Evolutionary conservation across 2,113 vertebrate genomes (phyloP).

Genomic region (Collichthys lucidus): DNA sequence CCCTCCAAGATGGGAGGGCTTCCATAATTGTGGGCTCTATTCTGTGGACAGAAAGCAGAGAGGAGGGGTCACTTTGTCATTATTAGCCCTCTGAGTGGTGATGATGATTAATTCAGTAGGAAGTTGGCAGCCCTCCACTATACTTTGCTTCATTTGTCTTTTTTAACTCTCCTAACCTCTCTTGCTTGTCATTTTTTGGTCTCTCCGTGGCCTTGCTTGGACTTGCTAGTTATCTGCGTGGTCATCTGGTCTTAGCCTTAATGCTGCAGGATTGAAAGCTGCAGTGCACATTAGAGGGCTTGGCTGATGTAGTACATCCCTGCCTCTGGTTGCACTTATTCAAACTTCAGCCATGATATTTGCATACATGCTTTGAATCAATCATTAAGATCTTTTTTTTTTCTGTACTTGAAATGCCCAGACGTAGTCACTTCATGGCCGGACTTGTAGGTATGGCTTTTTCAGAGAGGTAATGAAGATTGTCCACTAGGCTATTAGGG

Average conservation of each 20-base stretch:
- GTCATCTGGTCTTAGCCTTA: conserved; percentile 79
- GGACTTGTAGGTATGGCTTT: conserved; percentile 31
- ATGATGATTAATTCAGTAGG: conserved; percentile 75
- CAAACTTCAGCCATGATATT: conserved; percentile 8
- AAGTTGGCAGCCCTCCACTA: conserved; percentile 61
- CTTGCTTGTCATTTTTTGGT: conserved; percentile 31
- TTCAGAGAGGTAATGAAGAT: conserved; percentile 78
- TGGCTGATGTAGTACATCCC: conserved; percentile 37
- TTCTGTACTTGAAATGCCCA: background rate
- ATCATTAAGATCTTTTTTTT: background rate
- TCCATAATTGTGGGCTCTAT: conserved; percentile 59
- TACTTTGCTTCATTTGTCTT: conserved; percentile 58
- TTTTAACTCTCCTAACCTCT: conserved; percentile 53
- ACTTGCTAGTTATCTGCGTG: conserved; percentile 53
- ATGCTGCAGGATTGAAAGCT: conserved; percentile 69
- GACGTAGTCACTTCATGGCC: background rate
- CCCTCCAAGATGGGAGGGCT: conserved; percentile 58
- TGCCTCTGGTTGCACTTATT: conserved; percentile 15
- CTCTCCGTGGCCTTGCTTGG: conserved; percentile 44
- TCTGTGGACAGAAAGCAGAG: conserved; percentile 57
- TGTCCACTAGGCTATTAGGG: conserved; percentile 81
- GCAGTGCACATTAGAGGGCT: conserved; percentile 59
- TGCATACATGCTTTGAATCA: background rate
- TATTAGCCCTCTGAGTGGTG: conserved; percentile 73
- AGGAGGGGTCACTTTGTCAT: conserved; percentile 76